These are phyloP conservation scores for Mayetiola destructor DNA, from an alignment of 2,888 invertebrate species.

Conservation along the genomic window DNA sequence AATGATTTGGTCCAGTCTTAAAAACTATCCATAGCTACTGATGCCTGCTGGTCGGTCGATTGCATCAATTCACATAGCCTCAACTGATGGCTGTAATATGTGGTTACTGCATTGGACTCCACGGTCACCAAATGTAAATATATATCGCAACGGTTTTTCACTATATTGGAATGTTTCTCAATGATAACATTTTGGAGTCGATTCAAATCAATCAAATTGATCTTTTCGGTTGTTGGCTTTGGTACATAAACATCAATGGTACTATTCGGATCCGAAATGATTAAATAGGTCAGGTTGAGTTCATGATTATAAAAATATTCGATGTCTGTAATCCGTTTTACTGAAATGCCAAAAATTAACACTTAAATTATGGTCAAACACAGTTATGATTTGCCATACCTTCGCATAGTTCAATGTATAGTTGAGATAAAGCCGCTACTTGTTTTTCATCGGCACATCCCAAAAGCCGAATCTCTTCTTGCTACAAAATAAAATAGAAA, in stretches of 20 bases:
- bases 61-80: too few relatives aligned
- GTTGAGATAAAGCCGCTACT: slow-evolving; percentile 37
- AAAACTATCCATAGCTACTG: too few relatives aligned
- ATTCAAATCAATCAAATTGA: background rate
- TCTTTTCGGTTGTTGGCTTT: background rate
- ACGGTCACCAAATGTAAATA: too few relatives aligned
- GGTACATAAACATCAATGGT: background rate
- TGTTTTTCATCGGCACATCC: slow-evolving; percentile 35
- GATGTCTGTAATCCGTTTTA: background rate
- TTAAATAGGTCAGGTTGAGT: background rate
- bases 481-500: slow-evolving; percentile 23
- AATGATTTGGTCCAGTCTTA: too few relatives aligned
- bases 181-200: slow-evolving; percentile 22
- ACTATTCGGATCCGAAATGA: background rate
- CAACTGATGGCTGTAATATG: too few relatives aligned
- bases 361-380: too few relatives aligned
- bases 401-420: slow-evolving; percentile 42
- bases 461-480: slow-evolving; percentile 33
- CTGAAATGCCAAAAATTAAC: background rate
- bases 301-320: background rate
- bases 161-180: too few relatives aligned
- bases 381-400: slow-evolving; percentile 34
- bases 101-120: too few relatives aligned
- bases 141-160: too few relatives aligned
- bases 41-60: too few relatives aligned